Evolutionary conservation across 2,797 vertebrate genomes (phyloP).

Genomic region (Rhinatrema bivittatum): DNA sequence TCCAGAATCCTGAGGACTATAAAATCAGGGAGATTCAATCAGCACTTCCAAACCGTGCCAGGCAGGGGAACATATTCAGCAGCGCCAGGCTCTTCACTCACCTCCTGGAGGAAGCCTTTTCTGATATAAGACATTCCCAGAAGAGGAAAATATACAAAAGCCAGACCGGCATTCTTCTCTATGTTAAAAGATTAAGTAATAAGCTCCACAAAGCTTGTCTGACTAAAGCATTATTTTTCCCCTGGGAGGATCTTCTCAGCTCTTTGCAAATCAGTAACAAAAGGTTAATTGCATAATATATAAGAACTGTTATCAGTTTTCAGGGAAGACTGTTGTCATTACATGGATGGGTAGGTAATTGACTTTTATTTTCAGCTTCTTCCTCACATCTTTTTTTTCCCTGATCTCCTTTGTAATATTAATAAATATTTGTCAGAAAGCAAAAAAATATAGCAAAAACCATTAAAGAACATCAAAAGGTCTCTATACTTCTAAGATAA

Average conservation of each 20-base stretch:
- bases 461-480: not conserved
- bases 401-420: slow-evolving; percentile 2
- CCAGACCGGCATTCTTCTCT: no score
- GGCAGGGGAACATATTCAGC: no score
- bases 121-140: no score
- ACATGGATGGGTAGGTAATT: slow-evolving; percentile 14
- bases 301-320: slow-evolving; percentile 11
- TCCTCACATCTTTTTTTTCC: slow-evolving; percentile 1
- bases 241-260: not conserved
- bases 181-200: slow-evolving; percentile 1
- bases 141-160: no score
- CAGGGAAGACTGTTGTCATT: slow-evolving; percentile 7
- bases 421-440: slow-evolving; percentile 26
- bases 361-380: slow-evolving; percentile 9
- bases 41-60: no score
- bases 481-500: no score
- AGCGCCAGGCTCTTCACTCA: no score
- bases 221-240: slow-evolving; percentile 3
- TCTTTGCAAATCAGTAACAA: slow-evolving; percentile 1
- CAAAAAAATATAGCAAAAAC: slow-evolving; percentile 5
- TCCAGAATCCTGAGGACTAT: no score
- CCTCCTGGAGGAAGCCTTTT: no score
- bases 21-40: no score
- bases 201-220: not conserved
- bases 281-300: slow-evolving; percentile 21